Conservation (phyloP, 2,888 invertebrate species). For the Hydroisotoma schaefferi region DNA sequence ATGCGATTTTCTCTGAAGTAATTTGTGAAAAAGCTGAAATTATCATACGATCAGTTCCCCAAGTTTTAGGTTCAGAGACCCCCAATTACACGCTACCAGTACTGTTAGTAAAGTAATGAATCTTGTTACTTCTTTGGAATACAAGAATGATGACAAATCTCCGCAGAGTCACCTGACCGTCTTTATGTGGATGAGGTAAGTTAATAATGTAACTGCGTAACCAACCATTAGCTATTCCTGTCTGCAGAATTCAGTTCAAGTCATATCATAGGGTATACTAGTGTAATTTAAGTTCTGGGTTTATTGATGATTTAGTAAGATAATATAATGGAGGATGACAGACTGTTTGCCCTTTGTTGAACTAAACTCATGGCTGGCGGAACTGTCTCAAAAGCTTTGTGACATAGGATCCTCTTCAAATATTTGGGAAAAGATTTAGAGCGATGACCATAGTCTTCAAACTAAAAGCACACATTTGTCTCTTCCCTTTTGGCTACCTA, state of each 20-base stretch:
- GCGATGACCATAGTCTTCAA: constrained; percentile 12
- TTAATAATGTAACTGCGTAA: constrained; percentile 12
- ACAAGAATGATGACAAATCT: background rate
- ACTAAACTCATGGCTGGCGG: background rate
- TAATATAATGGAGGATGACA: constrained; percentile 8
- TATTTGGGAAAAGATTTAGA: constrained; percentile 45
- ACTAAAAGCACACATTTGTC: constrained; percentile 3
- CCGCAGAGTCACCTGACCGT: constrained; percentile 1
- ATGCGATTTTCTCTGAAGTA: constrained; percentile 8
- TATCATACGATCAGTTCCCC: background rate
- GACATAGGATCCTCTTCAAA: constrained; percentile 46
- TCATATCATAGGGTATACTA: too few relatives aligned
- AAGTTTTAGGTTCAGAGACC: background rate
- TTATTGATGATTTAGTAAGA: constrained; percentile 20
- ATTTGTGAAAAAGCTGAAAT: constrained; percentile 7
- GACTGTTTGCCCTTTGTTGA: constrained; percentile 5
- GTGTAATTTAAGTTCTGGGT: constrained; percentile 11
- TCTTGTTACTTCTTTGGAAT: too few relatives aligned
- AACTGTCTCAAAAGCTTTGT: constrained; percentile 32
- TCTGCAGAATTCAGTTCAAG: constrained; percentile 8
- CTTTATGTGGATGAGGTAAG: background rate
- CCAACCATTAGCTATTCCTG: too few relatives aligned
- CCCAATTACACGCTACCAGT: too few relatives aligned
- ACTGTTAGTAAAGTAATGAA: too few relatives aligned
- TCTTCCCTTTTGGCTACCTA: too few relatives aligned